These are phyloP conservation scores for Lasioglossum calceatum DNA, from an alignment of 2,888 invertebrate genomes.

Conservation along the genomic window DNA sequence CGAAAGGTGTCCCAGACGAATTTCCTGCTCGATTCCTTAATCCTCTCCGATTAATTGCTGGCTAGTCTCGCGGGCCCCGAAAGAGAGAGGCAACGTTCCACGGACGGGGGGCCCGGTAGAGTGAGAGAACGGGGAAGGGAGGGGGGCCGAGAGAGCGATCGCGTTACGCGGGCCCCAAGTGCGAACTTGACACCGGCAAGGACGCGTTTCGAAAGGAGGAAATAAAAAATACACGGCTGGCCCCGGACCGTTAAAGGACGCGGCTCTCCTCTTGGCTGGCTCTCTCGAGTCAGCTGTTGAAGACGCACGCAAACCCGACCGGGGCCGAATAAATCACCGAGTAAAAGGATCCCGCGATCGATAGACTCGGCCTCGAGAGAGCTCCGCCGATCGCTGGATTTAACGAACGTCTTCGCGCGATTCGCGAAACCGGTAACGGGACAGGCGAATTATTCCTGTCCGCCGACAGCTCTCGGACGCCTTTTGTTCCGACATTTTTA, in stretches of 20 bases:
- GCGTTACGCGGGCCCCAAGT: conserved; percentile 73
- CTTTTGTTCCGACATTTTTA: conserved; percentile 9
- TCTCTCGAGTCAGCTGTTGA: conserved; percentile 72
- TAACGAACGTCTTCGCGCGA: conserved; percentile 29
- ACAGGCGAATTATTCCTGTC: not conserved
- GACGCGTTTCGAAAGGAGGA: conserved; percentile 84
- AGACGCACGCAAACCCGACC: conserved; percentile 54
- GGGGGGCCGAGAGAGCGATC: conserved; percentile 56
- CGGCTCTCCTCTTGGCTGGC: conserved; percentile 31
- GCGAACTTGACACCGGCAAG: conserved; percentile 84
- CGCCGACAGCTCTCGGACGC: not conserved
- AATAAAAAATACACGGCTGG: conserved; percentile 77
- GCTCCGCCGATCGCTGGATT: conserved; percentile 13
- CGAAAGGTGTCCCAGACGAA: conserved; percentile 21
- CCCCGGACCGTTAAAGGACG: conserved; percentile 80
- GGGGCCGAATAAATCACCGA: conserved; percentile 58
- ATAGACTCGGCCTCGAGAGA: conserved; percentile 49
- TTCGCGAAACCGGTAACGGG: conserved; percentile 41
- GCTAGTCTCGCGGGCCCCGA: conserved; percentile 1
- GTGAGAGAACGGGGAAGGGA: not conserved
- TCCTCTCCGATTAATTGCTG: conserved; percentile 45
- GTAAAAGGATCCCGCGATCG: conserved; percentile 55
- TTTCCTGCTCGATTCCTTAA: conserved; percentile 51
- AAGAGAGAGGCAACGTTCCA: conserved; percentile 8
- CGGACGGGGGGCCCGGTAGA: not conserved